Evolutionary conservation across 1,140 invertebrate species (phyloP), one percentile per base, ranked within the genome.

Genomic region (Drosophila parvula): DNA sequence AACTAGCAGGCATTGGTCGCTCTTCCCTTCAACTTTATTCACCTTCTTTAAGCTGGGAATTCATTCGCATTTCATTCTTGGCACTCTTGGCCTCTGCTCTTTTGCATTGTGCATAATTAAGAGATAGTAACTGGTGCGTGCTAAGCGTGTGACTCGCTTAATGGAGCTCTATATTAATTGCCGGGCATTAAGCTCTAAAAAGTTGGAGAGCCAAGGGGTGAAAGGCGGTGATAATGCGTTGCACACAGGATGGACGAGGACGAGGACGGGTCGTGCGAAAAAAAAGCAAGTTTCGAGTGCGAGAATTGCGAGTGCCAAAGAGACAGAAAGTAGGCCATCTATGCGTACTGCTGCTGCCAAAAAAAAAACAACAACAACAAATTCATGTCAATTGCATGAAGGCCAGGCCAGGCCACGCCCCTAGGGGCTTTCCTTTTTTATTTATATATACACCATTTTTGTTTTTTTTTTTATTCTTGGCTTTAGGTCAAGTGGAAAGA

Each of bases 341-440:
- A 44, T 28, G 53, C 47, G 32, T 53, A 36, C 36, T 44, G 41
- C 43, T 48, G 48, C 22, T 47, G 64, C 41, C 56, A 64, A 18
- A 32, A 14, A 53, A 8, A 12, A 11, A 18, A 8, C 3, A 12
- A 18, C 9, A 28, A n/a, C 9, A 47, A n/a, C 12, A 53, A 53
- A 82, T 83, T 57, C 67, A 75, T 88, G 83, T 88, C 83, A 88
- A 78, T 78, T 83, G 83, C 84, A 74, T 59, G 51, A 89, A 89
- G 79, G 83, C 84, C 77, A 73, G 40, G 50, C 76, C 57, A 50
- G 32, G 18, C 51, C 56, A 71, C 45, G 47, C 61, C 22, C 34
- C 41, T 18, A n/a, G 36, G 18, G 22, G 34, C 62, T 36, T 27
- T 68, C 36, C 18, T 11, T 40, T 51, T 60, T 50, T 34, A 40